Evolutionary conservation across 2,888 invertebrate genomes (phyloP).

Genomic region (Ichneumoninae sp.): DNA sequence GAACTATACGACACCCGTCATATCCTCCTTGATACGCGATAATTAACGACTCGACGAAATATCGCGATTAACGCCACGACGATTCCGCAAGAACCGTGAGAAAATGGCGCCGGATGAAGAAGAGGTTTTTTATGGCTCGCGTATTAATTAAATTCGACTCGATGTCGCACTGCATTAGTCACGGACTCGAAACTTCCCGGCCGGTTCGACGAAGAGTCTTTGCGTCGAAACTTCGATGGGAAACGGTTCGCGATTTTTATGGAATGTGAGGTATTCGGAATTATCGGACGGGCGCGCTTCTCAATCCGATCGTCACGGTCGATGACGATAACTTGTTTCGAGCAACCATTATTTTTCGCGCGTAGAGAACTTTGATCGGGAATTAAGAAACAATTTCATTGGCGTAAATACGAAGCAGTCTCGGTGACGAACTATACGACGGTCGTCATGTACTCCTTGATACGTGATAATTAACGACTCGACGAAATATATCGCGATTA

Average conservation of each 20-base stretch:
- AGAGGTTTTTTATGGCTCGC: neutral
- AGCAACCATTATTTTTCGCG: neutral
- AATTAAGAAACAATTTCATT: neutral
- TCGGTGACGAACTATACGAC: slow-evolving; percentile 30
- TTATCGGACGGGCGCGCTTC: too few species aligned
- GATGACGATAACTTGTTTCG: neutral
- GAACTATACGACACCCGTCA: slow-evolving; percentile 4
- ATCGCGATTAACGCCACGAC: neutral
- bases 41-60: slow-evolving; percentile 14
- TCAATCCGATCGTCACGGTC: too few species aligned
- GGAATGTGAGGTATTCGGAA: too few species aligned
- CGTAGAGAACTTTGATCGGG: slow-evolving; percentile 28
- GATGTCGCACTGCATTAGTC: too few species aligned
- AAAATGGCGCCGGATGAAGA: neutral
- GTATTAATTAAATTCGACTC: neutral
- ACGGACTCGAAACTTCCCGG: too few species aligned
- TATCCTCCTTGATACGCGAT: neutral
- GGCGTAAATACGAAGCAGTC: slow-evolving; percentile 5
- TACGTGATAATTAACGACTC: slow-evolving; percentile 3
- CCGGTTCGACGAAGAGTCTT: too few species aligned
- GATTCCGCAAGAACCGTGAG: slow-evolving; percentile 22
- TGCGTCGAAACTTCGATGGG: too few species aligned
- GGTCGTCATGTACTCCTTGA: neutral
- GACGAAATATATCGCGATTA: neutral
- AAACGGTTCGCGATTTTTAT: too few species aligned